phyloP scores from a whole-genome alignment of 2,888 invertebrate genomes.

The Epinotia nisella region DNA sequence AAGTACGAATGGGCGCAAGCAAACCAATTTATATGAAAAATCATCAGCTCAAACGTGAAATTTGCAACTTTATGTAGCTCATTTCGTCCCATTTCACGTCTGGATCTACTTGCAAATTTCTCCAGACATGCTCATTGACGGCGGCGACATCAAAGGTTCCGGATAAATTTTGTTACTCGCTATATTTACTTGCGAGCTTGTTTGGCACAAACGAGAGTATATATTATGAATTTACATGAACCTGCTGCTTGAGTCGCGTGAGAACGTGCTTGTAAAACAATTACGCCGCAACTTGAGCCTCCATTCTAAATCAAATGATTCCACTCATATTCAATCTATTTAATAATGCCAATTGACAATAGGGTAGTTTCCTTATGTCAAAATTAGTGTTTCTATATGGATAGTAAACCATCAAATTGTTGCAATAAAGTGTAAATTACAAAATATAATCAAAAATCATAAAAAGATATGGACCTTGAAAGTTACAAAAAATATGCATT shows the following conservation, averaged over 20 bases:
- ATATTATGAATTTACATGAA: constrained; percentile 25
- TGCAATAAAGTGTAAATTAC: no score
- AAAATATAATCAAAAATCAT: no score
- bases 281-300: no score
- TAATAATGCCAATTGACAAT: no score
- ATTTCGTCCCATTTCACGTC: constrained; percentile 35
- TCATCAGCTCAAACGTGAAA: constrained; percentile 30
- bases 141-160: constrained; percentile 35
- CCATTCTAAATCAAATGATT: no score
- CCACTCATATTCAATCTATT: no score
- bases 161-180: constrained; percentile 33
- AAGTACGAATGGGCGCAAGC: constrained; percentile 7
- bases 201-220: constrained; percentile 22
- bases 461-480: no score
- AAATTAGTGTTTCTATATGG: no score
- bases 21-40: constrained; percentile 36
- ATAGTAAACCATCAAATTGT: no score
- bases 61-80: constrained; percentile 36
- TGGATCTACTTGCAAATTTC: constrained; percentile 36
- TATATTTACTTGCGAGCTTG: constrained; percentile 28
- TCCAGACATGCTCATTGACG: constrained; percentile 35
- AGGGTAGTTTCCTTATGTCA: no score
- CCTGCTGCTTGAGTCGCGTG: not conserved
- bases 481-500: no score
- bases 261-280: not conserved